phyloP scores from a whole-genome alignment of 2,113 vertebrate species.

The Dicentrarchus labrax region DNA sequence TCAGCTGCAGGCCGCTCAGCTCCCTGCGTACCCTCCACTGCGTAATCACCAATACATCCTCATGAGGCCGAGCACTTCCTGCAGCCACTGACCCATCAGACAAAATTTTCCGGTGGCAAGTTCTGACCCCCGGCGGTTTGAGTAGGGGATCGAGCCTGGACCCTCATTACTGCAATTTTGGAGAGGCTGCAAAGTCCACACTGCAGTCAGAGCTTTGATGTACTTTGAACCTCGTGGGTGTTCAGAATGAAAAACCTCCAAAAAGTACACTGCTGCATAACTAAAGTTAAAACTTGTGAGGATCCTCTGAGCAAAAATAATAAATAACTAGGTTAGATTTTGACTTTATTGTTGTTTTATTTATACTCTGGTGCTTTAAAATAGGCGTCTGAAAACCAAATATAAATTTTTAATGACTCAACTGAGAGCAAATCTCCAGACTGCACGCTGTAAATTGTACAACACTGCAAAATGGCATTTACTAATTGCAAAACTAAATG shows the following conservation, averaged over 20 bases:
- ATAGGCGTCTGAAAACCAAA: not conserved
- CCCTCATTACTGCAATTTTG: slow-evolving; percentile 70
- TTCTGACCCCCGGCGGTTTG: slow-evolving; percentile 50
- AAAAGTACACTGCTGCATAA: slow-evolving; percentile 17
- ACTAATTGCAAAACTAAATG: slow-evolving; percentile 12
- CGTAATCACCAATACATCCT: slow-evolving; percentile 45
- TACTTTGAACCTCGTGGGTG: slow-evolving; percentile 41
- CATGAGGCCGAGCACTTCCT: slow-evolving; percentile 48
- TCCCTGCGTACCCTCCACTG: not conserved
- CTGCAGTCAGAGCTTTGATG: slow-evolving; percentile 43
- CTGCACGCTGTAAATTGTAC: slow-evolving; percentile 1
- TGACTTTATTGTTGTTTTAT: slow-evolving; percentile 25
- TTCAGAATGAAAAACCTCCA: slow-evolving; percentile 6
- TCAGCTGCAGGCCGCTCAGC: slow-evolving; percentile 27
- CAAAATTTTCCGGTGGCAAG: slow-evolving; percentile 44
- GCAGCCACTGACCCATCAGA: slow-evolving; percentile 51
- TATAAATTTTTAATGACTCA: not conserved
- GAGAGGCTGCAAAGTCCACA: slow-evolving; percentile 33
- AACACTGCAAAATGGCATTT: slow-evolving; percentile 3
- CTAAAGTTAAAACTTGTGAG: slow-evolving; percentile 5
- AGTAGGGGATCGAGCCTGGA: slow-evolving; percentile 23
- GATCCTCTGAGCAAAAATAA: slow-evolving; percentile 7
- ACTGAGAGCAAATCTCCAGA: not conserved
- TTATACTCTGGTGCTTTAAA: slow-evolving; percentile 17
- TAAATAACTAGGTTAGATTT: slow-evolving; percentile 7